A percentile compares a stretch with the other conserved stretches of the same genome.
phyloP scores from a whole-genome alignment of 2,113 vertebrate species.

The Conger conger region DNA sequence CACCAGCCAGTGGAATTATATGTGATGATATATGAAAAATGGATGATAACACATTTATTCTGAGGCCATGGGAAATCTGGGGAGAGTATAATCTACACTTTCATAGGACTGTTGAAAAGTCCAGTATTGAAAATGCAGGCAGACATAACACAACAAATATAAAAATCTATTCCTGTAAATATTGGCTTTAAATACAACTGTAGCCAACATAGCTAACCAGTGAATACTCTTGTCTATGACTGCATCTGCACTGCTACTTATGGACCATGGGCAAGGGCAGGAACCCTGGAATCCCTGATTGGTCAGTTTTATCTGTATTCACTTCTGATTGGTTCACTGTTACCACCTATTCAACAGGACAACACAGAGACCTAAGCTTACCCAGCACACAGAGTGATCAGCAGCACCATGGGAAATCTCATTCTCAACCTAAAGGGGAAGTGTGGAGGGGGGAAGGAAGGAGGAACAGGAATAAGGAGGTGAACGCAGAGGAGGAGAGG shows the following conservation, averaged over 20 bases:
- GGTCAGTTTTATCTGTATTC: neutral
- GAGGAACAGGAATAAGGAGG: slow-evolving; percentile 37
- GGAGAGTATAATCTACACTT: neutral
- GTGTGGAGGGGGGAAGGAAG: slow-evolving; percentile 45
- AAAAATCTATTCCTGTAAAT: neutral
- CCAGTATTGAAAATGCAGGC: no score
- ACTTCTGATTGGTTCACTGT: neutral
- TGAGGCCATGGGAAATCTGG: neutral
- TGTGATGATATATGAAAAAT: slow-evolving; percentile 3
- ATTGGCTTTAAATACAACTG: no score
- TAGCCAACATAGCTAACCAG: neutral
- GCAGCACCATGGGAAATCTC: neutral
- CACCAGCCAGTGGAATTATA: no score
- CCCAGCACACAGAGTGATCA: slow-evolving; percentile 19
- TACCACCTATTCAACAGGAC: neutral
- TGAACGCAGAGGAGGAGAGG: neutral
- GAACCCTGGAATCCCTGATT: neutral
- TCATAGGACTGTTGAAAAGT: no score
- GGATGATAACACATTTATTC: slow-evolving; percentile 48
- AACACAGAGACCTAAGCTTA: slow-evolving; percentile 7
- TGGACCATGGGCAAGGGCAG: neutral
- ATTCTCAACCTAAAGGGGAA: slow-evolving; percentile 40
- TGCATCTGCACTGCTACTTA: neutral
- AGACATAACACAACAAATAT: no score
- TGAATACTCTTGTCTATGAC: neutral